Base-by-base conservation (phyloP, 2,113 vertebrate genomes). In the Otocyon megalotis region DNA sequence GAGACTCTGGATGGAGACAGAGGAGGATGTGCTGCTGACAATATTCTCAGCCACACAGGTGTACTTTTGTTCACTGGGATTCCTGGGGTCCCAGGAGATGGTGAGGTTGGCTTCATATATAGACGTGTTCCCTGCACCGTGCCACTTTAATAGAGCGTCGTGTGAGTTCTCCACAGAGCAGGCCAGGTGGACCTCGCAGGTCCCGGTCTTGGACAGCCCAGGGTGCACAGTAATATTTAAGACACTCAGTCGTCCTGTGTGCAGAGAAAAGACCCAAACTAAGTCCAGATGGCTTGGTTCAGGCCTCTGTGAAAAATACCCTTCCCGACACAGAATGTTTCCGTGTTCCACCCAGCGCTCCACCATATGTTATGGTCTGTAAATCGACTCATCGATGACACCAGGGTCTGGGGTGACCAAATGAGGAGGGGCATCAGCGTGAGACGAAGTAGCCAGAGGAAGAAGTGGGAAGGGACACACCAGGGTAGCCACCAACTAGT, bases 11-110 rank as follows among this genome's bases (percentile, higher is more conserved):
- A 50, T 13, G 76, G 92, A 92, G 35, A 96, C 58, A 26, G 96
- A 89, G 69, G 2, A 58, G 10, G 94, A 95, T 32, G 92, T 9
- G 20, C 37, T 58, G 92, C 95, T 97, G 92, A 98, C 74, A 16
- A 94, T 62, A n/a, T 97, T 98, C 87, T 89, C 22, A 26, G 97
- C 98, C 63, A 67, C 11, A 60, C 98, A 98, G 17, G 22, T 97
- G 16, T 93, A 97, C 15, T 14, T 91, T 3, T 94, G 53, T 24
- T 94, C 90, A 15, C 14, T 67, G 69, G 80, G 63, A 69, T 48
- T 87, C 63, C 20, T 76, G 15, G 63, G 84, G 48, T 97, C 60
- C 96, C 97, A 97, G 84, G 35, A 96, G 30, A 92, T 13, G 32
- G 93, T 96, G 60, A 98, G 9, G 50, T 96, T 98, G 71, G 85